Base-by-base conservation (phyloP, 1,140 invertebrate genomes). In the Olivierus martensii region DNA sequence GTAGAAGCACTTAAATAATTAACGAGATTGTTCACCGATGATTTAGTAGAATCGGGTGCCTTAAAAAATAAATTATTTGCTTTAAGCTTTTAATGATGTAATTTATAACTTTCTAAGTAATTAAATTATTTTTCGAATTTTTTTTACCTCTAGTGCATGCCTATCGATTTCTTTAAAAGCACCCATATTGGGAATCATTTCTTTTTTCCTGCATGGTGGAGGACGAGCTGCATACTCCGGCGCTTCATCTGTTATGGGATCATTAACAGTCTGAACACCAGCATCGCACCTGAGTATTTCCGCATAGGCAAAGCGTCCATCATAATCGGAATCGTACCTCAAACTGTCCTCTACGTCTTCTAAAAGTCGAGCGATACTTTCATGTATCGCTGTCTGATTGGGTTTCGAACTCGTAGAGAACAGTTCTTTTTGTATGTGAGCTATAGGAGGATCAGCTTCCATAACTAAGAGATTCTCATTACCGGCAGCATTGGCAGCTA, bases 201-300 rank as follows among this genome's bases (percentile, higher is more conserved):
- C 60, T 9, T 53, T 51, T 49, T 67, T 67, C 18, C 54, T 56
- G 46, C 57, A 64, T 4, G 58, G 60, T 3, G 66, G 66, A 12
- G 65, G 62, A 14, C 62, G 49, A 1, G 66, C 64, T 1, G 65
- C 65, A 47, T 59, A 67, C 48, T 67, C 61, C 3, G 65, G 62
- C 0, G 63, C 54, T 38, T 67, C 64, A 48, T 67, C 66, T 2
- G 63, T 65, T 22, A 65, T 57, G 3, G 60, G 59, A 43, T 67
- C 63, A 51, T 64, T 64, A 21, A 63, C 62, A 0, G 66, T 67
- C 52, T 67, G 66, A 17, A 67, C 56, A n/a, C 52, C 58, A 18
- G 56, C 52, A 49, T 63, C 60, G n/a, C 55, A 51, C 35, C 57
- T 61, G 7, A 46, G 28, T 0, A 43, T 46, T 18, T 56, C 54